Percentiles rank a stretch among this genome's conserved stretches.
These are phyloP conservation scores for Gasterosteus aculeatus DNA, from an alignment of 2,113 vertebrate species.

Conservation along the genomic window DNA sequence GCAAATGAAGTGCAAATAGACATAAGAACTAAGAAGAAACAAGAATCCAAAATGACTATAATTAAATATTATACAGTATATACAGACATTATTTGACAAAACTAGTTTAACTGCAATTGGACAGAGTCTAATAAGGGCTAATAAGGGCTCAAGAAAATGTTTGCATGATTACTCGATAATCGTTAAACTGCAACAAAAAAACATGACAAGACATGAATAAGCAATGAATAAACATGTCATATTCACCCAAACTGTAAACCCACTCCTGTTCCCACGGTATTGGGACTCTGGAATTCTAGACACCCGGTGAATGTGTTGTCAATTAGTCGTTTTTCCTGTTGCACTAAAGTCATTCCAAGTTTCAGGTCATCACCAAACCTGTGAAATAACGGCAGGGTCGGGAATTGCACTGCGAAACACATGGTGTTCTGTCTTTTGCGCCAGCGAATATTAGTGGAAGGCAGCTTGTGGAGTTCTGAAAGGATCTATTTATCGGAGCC, in stretches of 20 bases:
- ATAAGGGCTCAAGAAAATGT: slow-evolving; percentile 1
- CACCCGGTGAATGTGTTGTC: slow-evolving; percentile 1
- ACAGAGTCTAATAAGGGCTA: no score
- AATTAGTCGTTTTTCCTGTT: slow-evolving; percentile 1
- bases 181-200: slow-evolving; percentile 13
- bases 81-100: no score
- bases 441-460: slow-evolving; percentile 30
- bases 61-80: no score
- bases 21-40: no score
- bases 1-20: no score
- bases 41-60: no score
- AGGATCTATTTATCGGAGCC: slow-evolving; percentile 24
- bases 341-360: slow-evolving; percentile 9
- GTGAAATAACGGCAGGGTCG: neutral
- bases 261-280: neutral
- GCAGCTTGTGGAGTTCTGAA: slow-evolving; percentile 47
- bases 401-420: neutral
- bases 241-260: neutral
- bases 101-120: no score
- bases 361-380: slow-evolving; percentile 4
- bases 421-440: slow-evolving; percentile 15
- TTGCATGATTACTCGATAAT: neutral
- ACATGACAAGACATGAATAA: neutral
- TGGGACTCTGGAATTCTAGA: neutral
- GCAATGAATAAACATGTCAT: neutral